Conservation (phyloP, 2,797 vertebrate species). For the Helarctos malayanus region DNA sequence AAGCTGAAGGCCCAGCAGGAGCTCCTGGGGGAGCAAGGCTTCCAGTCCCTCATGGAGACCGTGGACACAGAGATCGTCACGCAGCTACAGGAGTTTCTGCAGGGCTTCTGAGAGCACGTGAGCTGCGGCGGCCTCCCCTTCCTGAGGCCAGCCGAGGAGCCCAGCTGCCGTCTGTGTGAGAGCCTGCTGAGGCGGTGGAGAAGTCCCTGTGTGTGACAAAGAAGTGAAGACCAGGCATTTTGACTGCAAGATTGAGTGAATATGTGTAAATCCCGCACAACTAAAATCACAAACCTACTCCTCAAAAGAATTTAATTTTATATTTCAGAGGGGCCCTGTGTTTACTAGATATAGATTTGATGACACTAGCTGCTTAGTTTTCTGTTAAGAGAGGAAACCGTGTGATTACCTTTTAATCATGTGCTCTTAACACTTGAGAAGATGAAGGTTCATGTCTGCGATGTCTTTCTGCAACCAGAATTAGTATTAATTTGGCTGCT, state of each 20-base stretch:
- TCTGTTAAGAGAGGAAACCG: conserved; percentile 76
- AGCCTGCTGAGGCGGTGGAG: conserved; percentile 76
- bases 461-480: conserved; percentile 75
- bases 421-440: conserved; percentile 78
- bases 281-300: conserved; percentile 80
- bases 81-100: conserved; percentile 97
- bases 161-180: conserved; percentile 64
- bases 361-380: conserved; percentile 77
- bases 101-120: conserved; percentile 91
- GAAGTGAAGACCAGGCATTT: conserved; percentile 66
- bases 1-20: conserved; percentile 98
- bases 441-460: conserved; percentile 61
- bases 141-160: not conserved
- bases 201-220: conserved; percentile 70
- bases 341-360: conserved; percentile 74
- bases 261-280: conserved; percentile 78
- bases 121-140: conserved; percentile 25
- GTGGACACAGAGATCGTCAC: conserved; percentile 97
- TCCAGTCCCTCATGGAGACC: conserved; percentile 97
- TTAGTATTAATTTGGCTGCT: conserved; percentile 76
- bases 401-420: conserved; percentile 78
- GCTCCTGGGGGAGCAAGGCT: conserved; percentile 94
- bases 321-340: conserved; percentile 73
- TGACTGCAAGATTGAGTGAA: conserved; percentile 73
- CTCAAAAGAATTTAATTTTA: conserved; percentile 85